These are phyloP conservation scores for Chrysemys picta DNA, from an alignment of 2,113 vertebrate genomes.

Conservation along the genomic window DNA sequence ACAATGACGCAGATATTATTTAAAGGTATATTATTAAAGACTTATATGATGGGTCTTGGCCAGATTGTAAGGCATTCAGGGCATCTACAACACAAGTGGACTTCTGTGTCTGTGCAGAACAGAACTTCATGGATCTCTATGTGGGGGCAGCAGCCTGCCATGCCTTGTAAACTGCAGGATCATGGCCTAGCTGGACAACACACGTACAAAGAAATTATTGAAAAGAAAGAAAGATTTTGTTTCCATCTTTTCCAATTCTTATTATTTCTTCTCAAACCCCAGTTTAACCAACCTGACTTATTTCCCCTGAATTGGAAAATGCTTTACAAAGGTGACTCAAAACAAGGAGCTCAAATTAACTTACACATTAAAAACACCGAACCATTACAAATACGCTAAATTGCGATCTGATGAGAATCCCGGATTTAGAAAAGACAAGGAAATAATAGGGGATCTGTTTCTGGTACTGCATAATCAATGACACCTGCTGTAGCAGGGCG, in stretches of 20 bases:
- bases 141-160: background rate
- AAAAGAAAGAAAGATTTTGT: background rate
- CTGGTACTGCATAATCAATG: background rate
- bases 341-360: background rate
- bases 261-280: background rate
- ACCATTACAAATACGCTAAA: background rate
- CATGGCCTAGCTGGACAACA: background rate
- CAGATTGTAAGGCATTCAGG: fast-evolving
- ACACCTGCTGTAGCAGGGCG: background rate
- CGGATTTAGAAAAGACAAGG: background rate
- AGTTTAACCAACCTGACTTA: background rate
- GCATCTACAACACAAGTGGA: background rate
- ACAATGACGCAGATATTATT: background rate
- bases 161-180: background rate
- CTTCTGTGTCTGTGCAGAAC: background rate
- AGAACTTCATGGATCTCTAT: background rate
- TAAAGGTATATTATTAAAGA: background rate
- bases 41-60: background rate
- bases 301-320: background rate
- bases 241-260: background rate
- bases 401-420: background rate
- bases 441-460: background rate
- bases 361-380: background rate
- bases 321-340: background rate
- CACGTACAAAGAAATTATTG: background rate